These are phyloP conservation scores for Drosophila macrospina DNA, from an alignment of 2,888 invertebrate species.

Conservation along the genomic window DNA sequence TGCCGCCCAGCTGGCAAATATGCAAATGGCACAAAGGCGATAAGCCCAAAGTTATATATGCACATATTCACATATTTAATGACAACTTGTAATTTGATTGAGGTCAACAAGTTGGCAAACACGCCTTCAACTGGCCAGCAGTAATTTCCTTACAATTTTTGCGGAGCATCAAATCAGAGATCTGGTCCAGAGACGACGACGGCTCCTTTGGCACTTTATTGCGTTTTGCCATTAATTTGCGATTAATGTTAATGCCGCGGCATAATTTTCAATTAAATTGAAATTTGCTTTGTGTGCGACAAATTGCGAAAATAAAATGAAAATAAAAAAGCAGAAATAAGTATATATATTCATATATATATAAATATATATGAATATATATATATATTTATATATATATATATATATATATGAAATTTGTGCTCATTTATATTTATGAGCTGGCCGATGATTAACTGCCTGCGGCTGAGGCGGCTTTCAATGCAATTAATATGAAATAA, in stretches of 20 bases:
- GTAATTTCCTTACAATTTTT: slow-evolving; percentile 45
- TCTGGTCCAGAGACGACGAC: neutral
- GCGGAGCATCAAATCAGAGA: slow-evolving; percentile 15
- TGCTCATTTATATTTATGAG: slow-evolving; percentile 77
- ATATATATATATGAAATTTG: too few relatives aligned
- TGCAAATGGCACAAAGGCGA: slow-evolving; percentile 65
- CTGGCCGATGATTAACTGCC: slow-evolving; percentile 63
- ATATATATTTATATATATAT: too few relatives aligned
- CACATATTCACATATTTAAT: slow-evolving; percentile 28
- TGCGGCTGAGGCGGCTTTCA: slow-evolving; percentile 59
- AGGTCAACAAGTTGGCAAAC: slow-evolving; percentile 43
- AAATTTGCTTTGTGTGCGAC: slow-evolving; percentile 76
- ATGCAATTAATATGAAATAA: slow-evolving; percentile 77
- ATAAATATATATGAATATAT: too few relatives aligned
- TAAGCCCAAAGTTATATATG: slow-evolving; percentile 35
- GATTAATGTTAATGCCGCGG: slow-evolving; percentile 73
- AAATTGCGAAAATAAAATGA: slow-evolving; percentile 59
- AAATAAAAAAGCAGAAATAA: neutral
- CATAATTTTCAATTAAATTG: slow-evolving; percentile 79
- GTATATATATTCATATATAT: too few relatives aligned
- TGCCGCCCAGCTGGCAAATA: slow-evolving; percentile 73
- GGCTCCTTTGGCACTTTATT: slow-evolving; percentile 20
- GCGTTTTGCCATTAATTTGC: slow-evolving; percentile 58
- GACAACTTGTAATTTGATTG: slow-evolving; percentile 52
- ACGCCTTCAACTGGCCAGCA: slow-evolving; percentile 36